Evolutionary conservation across 2,888 invertebrate species (phyloP).

Genomic region (Camponotus fellah): DNA sequence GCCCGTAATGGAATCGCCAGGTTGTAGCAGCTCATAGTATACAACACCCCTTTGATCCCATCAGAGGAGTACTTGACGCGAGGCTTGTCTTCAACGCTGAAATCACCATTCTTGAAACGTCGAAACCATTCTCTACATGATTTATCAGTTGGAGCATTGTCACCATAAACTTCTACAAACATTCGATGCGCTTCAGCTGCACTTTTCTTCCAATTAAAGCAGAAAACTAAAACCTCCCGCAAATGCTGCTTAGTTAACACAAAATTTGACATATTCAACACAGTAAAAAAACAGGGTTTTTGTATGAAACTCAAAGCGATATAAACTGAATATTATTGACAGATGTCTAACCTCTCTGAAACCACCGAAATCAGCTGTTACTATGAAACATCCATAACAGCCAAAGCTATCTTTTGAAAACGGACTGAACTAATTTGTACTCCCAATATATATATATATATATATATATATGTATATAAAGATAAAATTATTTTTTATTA

Average conservation of each 20-base stretch:
- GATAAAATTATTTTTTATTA: too few relatives aligned
- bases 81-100: not conserved
- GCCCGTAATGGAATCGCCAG: too few relatives aligned
- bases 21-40: too few relatives aligned
- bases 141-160: too few relatives aligned
- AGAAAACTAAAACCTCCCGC: constrained; percentile 1
- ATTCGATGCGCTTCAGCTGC: not conserved
- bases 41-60: too few relatives aligned
- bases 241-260: not conserved
- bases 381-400: not conserved
- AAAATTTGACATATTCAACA: too few relatives aligned
- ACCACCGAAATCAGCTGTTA: not conserved
- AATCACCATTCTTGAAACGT: not conserved
- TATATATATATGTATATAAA: too few relatives aligned
- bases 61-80: too few relatives aligned
- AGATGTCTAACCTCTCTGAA: constrained; percentile 9
- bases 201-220: not conserved
- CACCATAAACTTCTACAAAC: too few relatives aligned
- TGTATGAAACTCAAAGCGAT: not conserved
- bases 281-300: not conserved
- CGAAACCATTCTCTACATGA: too few relatives aligned
- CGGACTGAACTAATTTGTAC: not conserved
- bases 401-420: not conserved
- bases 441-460: too few relatives aligned
- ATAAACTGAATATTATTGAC: not conserved